Conservation (phyloP, 1,140 invertebrate genomes). For the Calephelis nemesis region DNA sequence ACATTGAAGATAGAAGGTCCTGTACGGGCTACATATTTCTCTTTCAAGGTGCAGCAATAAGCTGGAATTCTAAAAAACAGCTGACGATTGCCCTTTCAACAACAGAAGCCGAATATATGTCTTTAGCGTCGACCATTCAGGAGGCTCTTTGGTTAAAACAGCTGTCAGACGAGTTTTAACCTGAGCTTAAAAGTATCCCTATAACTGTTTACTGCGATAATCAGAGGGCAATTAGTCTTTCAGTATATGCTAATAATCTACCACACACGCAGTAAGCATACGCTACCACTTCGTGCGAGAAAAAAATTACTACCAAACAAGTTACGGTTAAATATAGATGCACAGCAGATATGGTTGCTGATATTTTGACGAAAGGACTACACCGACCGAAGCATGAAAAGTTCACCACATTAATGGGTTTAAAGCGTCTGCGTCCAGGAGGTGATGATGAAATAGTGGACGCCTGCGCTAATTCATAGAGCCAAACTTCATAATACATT, state of each 20-base stretch:
- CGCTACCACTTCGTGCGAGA: neutral
- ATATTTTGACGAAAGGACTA: slow-evolving; percentile 20
- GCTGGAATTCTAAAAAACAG: too few relatives aligned
- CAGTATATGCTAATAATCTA: neutral
- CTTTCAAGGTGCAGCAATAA: too few relatives aligned
- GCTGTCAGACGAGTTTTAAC: slow-evolving; percentile 3
- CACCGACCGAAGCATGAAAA: slow-evolving; percentile 3
- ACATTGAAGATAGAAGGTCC: too few relatives aligned
- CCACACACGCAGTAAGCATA: neutral
- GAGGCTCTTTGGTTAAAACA: slow-evolving; percentile 4
- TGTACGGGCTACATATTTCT: too few relatives aligned
- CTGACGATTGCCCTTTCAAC: too few relatives aligned
- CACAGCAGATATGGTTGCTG: slow-evolving; percentile 10
- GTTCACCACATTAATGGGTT: slow-evolving; percentile 5
- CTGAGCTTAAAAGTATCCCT: neutral
- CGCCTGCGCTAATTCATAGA: too few relatives aligned
- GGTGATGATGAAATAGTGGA: neutral
- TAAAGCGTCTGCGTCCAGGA: slow-evolving; percentile 7
- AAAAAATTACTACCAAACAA: slow-evolving; percentile 1
- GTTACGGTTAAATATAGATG: slow-evolving; percentile 22
- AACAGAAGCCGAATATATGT: slow-evolving; percentile 8
- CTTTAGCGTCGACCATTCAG: slow-evolving; percentile 4
- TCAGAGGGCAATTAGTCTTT: neutral
- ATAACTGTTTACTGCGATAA: neutral
- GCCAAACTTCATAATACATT: too few relatives aligned